phyloP scores from a whole-genome alignment of 2,888 invertebrate genomes.

The Drosophila peninsularis region DNA sequence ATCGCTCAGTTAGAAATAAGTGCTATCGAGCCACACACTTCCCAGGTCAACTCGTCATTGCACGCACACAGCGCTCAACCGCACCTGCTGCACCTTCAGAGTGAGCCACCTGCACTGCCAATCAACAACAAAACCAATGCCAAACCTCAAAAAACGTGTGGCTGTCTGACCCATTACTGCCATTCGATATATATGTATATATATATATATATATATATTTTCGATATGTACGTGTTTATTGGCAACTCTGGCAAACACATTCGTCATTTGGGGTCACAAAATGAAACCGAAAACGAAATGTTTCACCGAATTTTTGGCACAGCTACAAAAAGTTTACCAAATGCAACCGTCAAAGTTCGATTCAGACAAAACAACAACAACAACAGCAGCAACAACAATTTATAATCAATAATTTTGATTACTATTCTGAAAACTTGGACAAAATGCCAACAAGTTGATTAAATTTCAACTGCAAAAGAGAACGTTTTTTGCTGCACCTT shows the following conservation, averaged over 20 bases:
- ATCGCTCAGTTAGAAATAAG: neutral
- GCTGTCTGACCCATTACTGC: slow-evolving; percentile 54
- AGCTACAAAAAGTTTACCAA: slow-evolving; percentile 7
- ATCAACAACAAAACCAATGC: slow-evolving; percentile 33
- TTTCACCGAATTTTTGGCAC: slow-evolving; percentile 7
- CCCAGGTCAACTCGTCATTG: neutral
- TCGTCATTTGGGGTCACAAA: slow-evolving; percentile 62
- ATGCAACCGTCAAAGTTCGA: slow-evolving; percentile 28
- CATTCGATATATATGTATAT: slow-evolving; percentile 45
- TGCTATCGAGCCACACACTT: slow-evolving; percentile 5
- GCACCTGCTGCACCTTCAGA: neutral
- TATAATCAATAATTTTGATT: slow-evolving; percentile 71
- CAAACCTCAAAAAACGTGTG: slow-evolving; percentile 26
- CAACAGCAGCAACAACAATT: slow-evolving; percentile 11
- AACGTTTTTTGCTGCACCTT: slow-evolving; percentile 20
- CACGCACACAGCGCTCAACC: neutral
- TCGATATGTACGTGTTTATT: slow-evolving; percentile 69
- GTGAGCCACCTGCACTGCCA: slow-evolving; percentile 17
- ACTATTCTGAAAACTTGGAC: slow-evolving; percentile 39
- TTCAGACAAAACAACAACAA: slow-evolving; percentile 4
- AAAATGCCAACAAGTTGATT: slow-evolving; percentile 58
- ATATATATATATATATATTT: slow-evolving; percentile 16
- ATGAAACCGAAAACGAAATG: slow-evolving; percentile 54
- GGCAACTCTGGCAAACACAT: slow-evolving; percentile 55
- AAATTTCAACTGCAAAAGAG: slow-evolving; percentile 35